phyloP scores from a whole-genome alignment of 2,888 invertebrate genomes.

The Microctonus hyperodae region DNA sequence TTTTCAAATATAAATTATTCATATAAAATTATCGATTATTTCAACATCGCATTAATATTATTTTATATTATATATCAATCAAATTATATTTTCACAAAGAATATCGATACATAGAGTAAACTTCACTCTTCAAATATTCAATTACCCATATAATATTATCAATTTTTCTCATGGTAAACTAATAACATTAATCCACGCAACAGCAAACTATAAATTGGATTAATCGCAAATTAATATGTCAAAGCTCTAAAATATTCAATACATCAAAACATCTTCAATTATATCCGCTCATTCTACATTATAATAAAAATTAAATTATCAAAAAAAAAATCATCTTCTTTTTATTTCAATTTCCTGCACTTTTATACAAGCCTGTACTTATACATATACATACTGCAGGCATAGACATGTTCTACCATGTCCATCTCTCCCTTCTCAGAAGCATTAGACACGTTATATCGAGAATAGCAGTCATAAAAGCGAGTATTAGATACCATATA shows the following conservation, averaged over 20 bases:
- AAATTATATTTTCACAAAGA: neutral
- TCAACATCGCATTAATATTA: neutral
- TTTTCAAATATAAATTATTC: neutral
- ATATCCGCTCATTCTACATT: neutral
- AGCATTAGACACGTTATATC: conserved; percentile 56
- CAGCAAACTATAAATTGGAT: neutral
- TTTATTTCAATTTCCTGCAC: neutral
- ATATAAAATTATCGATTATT: neutral
- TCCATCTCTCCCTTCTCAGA: conserved; percentile 43
- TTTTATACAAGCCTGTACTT: conserved; percentile 29
- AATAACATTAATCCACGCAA: neutral
- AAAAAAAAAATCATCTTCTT: no score
- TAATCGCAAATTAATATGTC: neutral
- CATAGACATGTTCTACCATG: conserved; percentile 9
- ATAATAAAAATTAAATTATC: conserved; percentile 10
- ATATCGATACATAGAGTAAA: neutral
- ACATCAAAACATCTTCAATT: neutral
- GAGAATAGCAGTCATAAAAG: conserved; percentile 43
- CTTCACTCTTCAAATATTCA: neutral
- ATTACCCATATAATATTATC: neutral
- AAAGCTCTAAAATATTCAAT: neutral
- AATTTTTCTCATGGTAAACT: neutral
- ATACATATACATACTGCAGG: neutral
- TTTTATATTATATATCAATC: neutral
- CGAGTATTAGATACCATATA: conserved; percentile 57